These are phyloP conservation scores for Leptarthrus brevirostris DNA, from an alignment of 2,888 invertebrate genomes.

Conservation along the genomic window DNA sequence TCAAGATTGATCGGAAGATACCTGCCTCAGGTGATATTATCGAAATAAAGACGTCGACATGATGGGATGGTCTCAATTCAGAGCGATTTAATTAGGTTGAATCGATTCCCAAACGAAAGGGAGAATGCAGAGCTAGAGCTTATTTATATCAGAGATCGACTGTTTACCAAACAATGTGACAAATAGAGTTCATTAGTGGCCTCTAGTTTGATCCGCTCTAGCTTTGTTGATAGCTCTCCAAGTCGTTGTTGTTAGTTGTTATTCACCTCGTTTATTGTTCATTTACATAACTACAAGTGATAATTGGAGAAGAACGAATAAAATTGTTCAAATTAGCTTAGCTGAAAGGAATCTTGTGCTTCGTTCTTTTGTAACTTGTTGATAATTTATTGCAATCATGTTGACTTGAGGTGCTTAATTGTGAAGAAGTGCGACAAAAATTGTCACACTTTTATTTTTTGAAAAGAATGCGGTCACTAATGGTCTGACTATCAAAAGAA, in stretches of 20 bases:
- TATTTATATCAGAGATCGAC: conserved; percentile 21
- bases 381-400: conserved; percentile 2
- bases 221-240: background rate
- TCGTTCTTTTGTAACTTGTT: conserved; percentile 8
- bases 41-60: background rate
- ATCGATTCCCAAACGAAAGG: background rate
- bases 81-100: background rate
- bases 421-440: conserved; percentile 3
- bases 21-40: background rate
- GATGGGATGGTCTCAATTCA: background rate
- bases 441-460: background rate
- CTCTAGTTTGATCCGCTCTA: background rate
- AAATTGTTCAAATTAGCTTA: conserved; percentile 25
- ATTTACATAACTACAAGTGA: conserved; percentile 35
- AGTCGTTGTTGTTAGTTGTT: conserved; percentile 6
- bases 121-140: background rate
- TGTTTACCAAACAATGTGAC: conserved; percentile 42
- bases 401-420: conserved; percentile 6
- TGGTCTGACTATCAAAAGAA: too few relatives aligned
- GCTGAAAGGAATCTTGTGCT: conserved; percentile 21
- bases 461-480: too few relatives aligned
- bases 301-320: conserved; percentile 30
- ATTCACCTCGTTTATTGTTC: conserved; percentile 24
- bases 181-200: conserved; percentile 23
- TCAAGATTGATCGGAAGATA: background rate